These are phyloP conservation scores for Torymus tubicola DNA, from an alignment of 2,888 invertebrate species.

Conservation along the genomic window DNA sequence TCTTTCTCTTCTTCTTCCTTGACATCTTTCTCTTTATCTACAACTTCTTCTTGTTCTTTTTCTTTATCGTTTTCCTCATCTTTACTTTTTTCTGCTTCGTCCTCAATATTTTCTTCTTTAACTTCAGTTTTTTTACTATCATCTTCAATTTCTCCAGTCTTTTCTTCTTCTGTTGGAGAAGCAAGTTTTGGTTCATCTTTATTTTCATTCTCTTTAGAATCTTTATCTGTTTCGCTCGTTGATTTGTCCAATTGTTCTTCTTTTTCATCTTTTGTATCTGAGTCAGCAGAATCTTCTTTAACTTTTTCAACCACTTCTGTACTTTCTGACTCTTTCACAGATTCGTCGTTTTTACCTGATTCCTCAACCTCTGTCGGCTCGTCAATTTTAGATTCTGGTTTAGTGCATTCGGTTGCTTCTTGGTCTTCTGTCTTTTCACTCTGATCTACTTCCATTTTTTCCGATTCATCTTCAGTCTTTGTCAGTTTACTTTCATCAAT, in stretches of 20 bases:
- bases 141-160: slow-evolving; percentile 39
- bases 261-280: slow-evolving; percentile 60
- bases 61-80: slow-evolving; percentile 41
- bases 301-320: slow-evolving; percentile 35
- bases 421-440: slow-evolving; percentile 56
- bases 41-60: slow-evolving; percentile 23
- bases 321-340: slow-evolving; percentile 32
- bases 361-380: slow-evolving; percentile 58
- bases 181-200: slow-evolving; percentile 57
- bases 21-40: slow-evolving; percentile 53
- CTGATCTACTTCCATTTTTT: slow-evolving; percentile 58
- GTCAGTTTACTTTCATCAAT: slow-evolving; percentile 52
- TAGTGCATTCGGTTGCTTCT: slow-evolving; percentile 15
- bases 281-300: slow-evolving; percentile 56
- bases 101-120: slow-evolving; percentile 48
- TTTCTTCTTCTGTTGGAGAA: slow-evolving; percentile 54
- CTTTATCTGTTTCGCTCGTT: slow-evolving; percentile 47
- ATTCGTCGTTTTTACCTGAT: slow-evolving; percentile 56
- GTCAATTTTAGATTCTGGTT: slow-evolving; percentile 42
- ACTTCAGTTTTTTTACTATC: slow-evolving; percentile 15
- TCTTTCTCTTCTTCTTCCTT: slow-evolving; percentile 61
- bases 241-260: slow-evolving; percentile 59
- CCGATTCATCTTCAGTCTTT: slow-evolving; percentile 52
- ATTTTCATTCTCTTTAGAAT: slow-evolving; percentile 56
- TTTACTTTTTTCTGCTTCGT: slow-evolving; percentile 59